Evolutionary conservation across 2,113 vertebrate species (phyloP), one percentile per base, ranked within the genome.

Genomic region (Himantopus leucocephalus): DNA sequence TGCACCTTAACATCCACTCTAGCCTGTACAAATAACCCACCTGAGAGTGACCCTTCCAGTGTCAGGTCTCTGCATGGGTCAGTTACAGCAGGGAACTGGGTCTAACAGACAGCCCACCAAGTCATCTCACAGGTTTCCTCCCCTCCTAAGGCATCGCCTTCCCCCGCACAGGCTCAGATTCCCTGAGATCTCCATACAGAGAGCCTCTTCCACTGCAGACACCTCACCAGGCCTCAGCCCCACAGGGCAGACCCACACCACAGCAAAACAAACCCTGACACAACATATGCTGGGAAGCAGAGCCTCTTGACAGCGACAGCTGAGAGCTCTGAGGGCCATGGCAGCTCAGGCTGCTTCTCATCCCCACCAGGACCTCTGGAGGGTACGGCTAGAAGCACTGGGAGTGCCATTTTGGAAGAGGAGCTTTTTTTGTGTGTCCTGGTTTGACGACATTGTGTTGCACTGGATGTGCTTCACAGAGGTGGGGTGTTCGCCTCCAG

Each of bases 401-500:
- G 12, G 6, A 35, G 24, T 34, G 35, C 26, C 35, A 12, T n/a
- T 32, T 4, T 50, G 67, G 48, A 90, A 85, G 27, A 73, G 12
- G 21, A 83, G 12, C 17, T 70, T 90, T 16, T 16, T 14, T 88
- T 8, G 41, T 18, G 45, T 45, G 43, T 45, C 16, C 43, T 45
- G 43, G 43, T 45, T 45, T 45, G 18, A 45, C 45, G 8, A 45
- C 45, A 45, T 45, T 45, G 45, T 70, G 9, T 39, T 62, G 30
- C 30, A 52, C n/a, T 66, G 21, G 8, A 39, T 2, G 0, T 53
- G 60, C 35, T 73, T 80, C 60, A 85, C 14, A 75, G 53, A 66
- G 43, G n/a, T 56, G 15, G 17, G 20, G 5, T 1, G 0, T 63
- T 78, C 0, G 0, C 23, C 39, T 80, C 20, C 48, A 78, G 22